phyloP scores from a whole-genome alignment of 2,888 invertebrate genomes.

The Gandaritis pyraliata region DNA sequence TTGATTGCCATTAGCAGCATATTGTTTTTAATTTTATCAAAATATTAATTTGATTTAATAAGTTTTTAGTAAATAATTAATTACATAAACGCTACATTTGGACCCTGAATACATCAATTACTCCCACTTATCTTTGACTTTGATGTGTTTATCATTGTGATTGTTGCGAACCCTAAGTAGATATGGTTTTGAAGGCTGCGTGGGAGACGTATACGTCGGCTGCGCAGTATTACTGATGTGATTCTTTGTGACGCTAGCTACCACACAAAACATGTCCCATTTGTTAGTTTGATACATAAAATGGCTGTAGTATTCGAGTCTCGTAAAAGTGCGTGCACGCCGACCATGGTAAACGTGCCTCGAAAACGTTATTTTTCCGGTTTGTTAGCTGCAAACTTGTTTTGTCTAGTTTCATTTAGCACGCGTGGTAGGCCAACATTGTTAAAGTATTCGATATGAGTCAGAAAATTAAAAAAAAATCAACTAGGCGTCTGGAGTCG shows the following conservation, averaged over 20 bases:
- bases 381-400: slow-evolving; percentile 64
- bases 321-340: slow-evolving; percentile 62
- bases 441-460: background rate
- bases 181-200: slow-evolving; percentile 39
- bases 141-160: slow-evolving; percentile 44
- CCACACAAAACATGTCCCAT: slow-evolving; percentile 5
- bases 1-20: background rate
- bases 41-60: slow-evolving; percentile 13
- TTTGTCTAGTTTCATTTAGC: slow-evolving; percentile 54
- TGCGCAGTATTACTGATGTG: too few species aligned
- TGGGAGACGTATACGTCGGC: slow-evolving; percentile 1
- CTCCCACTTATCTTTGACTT: slow-evolving; percentile 45
- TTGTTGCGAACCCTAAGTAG: slow-evolving; percentile 38
- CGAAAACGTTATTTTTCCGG: slow-evolving; percentile 81
- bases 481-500: too few species aligned
- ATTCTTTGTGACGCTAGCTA: slow-evolving; percentile 4
- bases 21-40: slow-evolving; percentile 4
- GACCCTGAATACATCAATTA: slow-evolving; percentile 45
- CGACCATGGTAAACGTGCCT: slow-evolving; percentile 65
- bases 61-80: background rate
- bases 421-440: slow-evolving; percentile 17
- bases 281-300: background rate
- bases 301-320: slow-evolving; percentile 55
- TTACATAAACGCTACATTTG: slow-evolving; percentile 2
- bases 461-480: too few species aligned